These are phyloP conservation scores for Ophiodon elongatus DNA, from an alignment of 2,113 vertebrate species.

Conservation along the genomic window DNA sequence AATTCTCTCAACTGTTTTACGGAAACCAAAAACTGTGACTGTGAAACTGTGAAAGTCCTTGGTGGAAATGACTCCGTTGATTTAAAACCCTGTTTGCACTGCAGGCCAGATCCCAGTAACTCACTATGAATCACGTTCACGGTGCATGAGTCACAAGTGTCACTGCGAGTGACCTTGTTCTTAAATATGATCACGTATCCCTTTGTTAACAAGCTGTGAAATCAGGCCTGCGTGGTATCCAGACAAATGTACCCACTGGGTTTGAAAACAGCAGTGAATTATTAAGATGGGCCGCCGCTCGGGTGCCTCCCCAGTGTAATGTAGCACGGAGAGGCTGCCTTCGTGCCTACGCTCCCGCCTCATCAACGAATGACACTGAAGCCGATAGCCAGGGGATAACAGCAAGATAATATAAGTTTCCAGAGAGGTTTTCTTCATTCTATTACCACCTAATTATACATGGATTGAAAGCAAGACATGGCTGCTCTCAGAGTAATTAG, in stretches of 20 bases:
- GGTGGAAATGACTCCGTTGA: background rate
- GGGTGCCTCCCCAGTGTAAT: constrained; percentile 17
- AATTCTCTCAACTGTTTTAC: background rate
- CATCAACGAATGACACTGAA: background rate
- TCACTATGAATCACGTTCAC: background rate
- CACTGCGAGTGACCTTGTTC: constrained; percentile 18
- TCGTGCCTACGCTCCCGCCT: background rate
- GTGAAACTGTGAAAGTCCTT: background rate
- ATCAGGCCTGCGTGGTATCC: constrained; percentile 30
- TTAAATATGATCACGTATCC: constrained; percentile 49
- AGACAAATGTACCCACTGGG: constrained; percentile 40
- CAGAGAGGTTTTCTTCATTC: constrained; percentile 13
- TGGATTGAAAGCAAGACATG: constrained; percentile 29
- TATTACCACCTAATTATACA: constrained; percentile 2
- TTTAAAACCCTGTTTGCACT: background rate
- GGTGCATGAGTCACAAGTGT: constrained; percentile 14
- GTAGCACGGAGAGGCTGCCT: background rate
- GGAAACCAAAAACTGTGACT: background rate
- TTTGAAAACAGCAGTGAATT: constrained; percentile 57
- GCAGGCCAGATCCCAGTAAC: background rate
- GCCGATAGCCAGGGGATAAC: background rate
- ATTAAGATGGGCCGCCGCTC: constrained; percentile 54
- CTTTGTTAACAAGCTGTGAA: constrained; percentile 58
- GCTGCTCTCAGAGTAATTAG: too few species aligned
- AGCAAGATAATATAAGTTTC: background rate